A percentile compares a stretch with the other conserved stretches of the same genome.
Evolutionary conservation across 2,888 invertebrate genomes (phyloP).

Genomic region (Melipona bicolor): DNA sequence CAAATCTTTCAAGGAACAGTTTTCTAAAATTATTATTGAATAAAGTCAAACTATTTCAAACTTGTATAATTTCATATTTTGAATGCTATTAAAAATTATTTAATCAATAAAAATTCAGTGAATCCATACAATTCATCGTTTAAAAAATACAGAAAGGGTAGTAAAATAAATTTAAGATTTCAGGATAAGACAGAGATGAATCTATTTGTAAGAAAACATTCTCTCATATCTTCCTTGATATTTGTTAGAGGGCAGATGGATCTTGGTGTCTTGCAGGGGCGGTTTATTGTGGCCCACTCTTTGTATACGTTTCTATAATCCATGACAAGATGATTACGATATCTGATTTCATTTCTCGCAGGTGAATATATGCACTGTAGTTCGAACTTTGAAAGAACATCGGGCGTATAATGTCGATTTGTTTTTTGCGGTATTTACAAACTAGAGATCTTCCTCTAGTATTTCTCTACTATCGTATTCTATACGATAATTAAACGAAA

Average conservation of each 20-base stretch:
- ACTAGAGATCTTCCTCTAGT: too few relatives aligned
- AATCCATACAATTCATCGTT: neutral
- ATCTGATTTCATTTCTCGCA: constrained; percentile 78
- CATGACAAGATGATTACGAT: constrained; percentile 82
- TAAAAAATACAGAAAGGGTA: neutral
- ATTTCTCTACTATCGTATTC: too few relatives aligned
- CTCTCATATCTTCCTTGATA: constrained; percentile 13
- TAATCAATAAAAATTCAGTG: neutral
- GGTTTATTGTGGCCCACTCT: constrained; percentile 82
- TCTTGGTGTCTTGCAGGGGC: constrained; percentile 80
- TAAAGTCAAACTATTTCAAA: too few relatives aligned
- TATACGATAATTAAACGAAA: constrained; percentile 6
- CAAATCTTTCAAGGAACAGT: too few relatives aligned
- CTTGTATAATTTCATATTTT: neutral
- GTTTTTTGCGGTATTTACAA: constrained; percentile 52
- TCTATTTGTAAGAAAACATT: constrained; percentile 43
- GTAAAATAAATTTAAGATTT: neutral
- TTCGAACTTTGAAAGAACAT: constrained; percentile 75
- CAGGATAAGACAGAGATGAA: constrained; percentile 8
- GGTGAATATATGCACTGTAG: constrained; percentile 75
- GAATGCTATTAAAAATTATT: neutral
- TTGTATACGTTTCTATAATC: constrained; percentile 80
- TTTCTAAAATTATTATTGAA: too few relatives aligned
- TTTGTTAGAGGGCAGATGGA: constrained; percentile 43
- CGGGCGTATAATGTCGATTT: constrained; percentile 57